Evolutionary conservation across 1,140 invertebrate genomes (phyloP), one percentile per base, ranked within the genome.

Genomic region (Ruditapes philippinarum): DNA sequence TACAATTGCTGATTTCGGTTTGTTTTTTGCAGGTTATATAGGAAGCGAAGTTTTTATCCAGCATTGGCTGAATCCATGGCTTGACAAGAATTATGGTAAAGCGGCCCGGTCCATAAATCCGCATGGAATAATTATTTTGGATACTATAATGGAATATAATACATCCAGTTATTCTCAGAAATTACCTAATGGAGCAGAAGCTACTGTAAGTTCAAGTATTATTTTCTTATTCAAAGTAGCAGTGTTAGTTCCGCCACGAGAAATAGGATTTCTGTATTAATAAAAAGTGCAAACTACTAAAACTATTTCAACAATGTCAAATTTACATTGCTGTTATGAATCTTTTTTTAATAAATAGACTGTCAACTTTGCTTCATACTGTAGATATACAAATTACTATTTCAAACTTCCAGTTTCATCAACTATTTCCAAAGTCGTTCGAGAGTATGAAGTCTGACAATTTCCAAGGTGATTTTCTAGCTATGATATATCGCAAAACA

Each of bases 111-210:
- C 54, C 9, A 22, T 54, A 33, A n/a, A 0, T n/a, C 86, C 85
- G 60, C 78, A 74, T 31, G 91, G 91, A 7, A 38, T 91, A 1
- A 79, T 91, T 40, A 70, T 91, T 19, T 70, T 92, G 70, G 91
- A 92, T 68, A 88, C 84, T 31, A 78, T 92, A 31, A 88, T 92
- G 79, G 78, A 89, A 42, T 90, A 91, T 74, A 76, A 92, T 68
- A 33, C 54, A 38, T 38, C 28, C 17, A 19, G 3, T 17, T 5
- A 76, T 25, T 89, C 91, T 12, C 91, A 92, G 73, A 73, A 38
- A 17, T 40, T 89, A 19, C 89, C 83, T 0, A 11, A 7, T 28
- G 38, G 33, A 1, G 36, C 11, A 11, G 51, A 28, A 17, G 0
- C 3, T 1, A 57, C 42, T 65, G 25, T 68, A 80, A 80, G 51